A percentile compares a stretch with the other conserved stretches of the same genome.
phyloP scores from a whole-genome alignment of 1,140 invertebrate species.

The Coptotermes formosanus region DNA sequence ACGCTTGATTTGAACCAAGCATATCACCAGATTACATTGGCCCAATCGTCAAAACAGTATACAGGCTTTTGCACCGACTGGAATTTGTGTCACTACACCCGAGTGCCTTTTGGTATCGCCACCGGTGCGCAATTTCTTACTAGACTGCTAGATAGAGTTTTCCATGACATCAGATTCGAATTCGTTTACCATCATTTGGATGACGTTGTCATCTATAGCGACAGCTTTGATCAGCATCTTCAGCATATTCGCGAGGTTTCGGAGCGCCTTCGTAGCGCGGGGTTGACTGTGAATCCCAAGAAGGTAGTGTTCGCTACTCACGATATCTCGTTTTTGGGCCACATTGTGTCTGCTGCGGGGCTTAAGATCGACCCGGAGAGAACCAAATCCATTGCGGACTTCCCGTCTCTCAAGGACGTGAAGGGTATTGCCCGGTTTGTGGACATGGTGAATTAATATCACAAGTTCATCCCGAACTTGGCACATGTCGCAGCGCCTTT shows the following conservation, averaged over 20 bases:
- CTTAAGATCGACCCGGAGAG: too few species aligned
- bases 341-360: neutral
- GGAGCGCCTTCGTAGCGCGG: neutral
- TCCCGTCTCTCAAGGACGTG: too few species aligned
- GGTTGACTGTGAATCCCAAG: neutral
- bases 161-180: neutral
- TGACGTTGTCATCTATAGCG: neutral
- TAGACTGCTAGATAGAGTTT: neutral
- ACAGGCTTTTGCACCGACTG: too few species aligned
- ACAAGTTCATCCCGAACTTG: too few species aligned
- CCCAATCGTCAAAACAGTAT: too few species aligned
- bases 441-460: too few species aligned
- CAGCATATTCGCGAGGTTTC: neutral
- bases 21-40: too few species aligned
- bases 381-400: too few species aligned
- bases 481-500: too few species aligned
- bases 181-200: neutral
- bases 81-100: too few species aligned
- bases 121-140: neutral
- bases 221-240: neutral
- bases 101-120: neutral
- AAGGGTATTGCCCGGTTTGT: too few species aligned
- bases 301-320: neutral
- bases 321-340: neutral
- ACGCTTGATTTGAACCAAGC: too few species aligned